Conservation (phyloP, 92 coral and sea anemone species). For the Actinostola sp. region DNA sequence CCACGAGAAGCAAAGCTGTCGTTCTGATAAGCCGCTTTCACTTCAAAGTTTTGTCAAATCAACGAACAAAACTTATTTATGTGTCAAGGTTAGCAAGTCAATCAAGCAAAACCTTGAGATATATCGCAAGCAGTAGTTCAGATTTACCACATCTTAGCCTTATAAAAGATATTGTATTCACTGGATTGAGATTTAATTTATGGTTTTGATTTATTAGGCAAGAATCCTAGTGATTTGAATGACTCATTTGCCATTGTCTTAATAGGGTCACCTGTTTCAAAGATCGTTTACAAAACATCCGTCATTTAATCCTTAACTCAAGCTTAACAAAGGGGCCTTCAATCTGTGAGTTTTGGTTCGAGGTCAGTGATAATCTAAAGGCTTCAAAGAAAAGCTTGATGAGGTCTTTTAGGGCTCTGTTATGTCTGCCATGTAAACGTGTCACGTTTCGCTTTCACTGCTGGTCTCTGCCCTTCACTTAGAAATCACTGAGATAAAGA, state of each 20-base stretch:
- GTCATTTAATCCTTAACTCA: constrained; percentile 31
- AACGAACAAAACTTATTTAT: neutral
- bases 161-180: neutral
- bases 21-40: constrained; percentile 12
- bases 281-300: constrained; percentile 31
- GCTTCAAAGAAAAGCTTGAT: constrained; percentile 18
- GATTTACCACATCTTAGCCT: constrained; percentile 11
- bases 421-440: constrained; percentile 1
- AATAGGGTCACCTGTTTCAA: constrained; percentile 36
- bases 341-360: constrained; percentile 2
- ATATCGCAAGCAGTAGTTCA: neutral
- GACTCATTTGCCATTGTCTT: constrained; percentile 26
- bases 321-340: constrained; percentile 29
- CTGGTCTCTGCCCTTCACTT: neutral
- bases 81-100: neutral
- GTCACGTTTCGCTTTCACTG: constrained; percentile 24
- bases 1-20: constrained; percentile 22
- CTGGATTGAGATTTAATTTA: constrained; percentile 15
- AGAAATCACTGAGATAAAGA: constrained; percentile 4
- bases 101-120: neutral
- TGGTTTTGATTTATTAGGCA: constrained; percentile 22
- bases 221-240: constrained; percentile 8
- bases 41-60: neutral
- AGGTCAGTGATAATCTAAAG: neutral
- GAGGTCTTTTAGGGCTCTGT: constrained; percentile 14